Percentiles rank a stretch among this genome's conserved stretches.
phyloP scores from a whole-genome alignment of 2,797 vertebrate genomes.

The Manis crassicaudata region DNA sequence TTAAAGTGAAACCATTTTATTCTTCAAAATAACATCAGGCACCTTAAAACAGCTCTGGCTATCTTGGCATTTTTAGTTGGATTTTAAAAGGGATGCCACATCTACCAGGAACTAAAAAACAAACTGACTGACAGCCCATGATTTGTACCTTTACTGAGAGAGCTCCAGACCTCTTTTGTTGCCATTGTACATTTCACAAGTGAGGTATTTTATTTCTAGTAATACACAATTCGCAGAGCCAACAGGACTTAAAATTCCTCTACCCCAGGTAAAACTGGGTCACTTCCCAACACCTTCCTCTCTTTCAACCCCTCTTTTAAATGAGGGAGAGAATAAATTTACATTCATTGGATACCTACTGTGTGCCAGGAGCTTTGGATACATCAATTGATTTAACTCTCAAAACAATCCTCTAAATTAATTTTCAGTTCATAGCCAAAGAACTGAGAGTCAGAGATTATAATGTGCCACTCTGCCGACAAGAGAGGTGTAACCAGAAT shows the following conservation, averaged over 20 bases:
- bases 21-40: neutral
- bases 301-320: slow-evolving; percentile 7
- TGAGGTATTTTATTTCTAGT: neutral
- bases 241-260: neutral
- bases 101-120: slow-evolving; percentile 20
- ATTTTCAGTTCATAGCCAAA: neutral
- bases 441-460: neutral
- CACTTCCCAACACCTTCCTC: slow-evolving; percentile 11
- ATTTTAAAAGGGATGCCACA: slow-evolving; percentile 39
- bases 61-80: neutral
- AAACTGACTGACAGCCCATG: neutral
- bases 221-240: neutral
- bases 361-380: neutral
- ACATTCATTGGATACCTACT: neutral
- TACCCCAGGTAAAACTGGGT: neutral
- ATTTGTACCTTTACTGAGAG: neutral
- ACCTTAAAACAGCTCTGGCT: neutral
- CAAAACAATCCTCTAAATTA: neutral
- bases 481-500: neutral
- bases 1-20: slow-evolving; percentile 19
- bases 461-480: neutral
- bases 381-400: neutral
- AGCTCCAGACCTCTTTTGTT: neutral
- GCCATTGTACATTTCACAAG: neutral
- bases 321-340: neutral